These are phyloP conservation scores for Cyprinus carpio DNA, from an alignment of 2,113 vertebrate species.

Conservation along the genomic window DNA sequence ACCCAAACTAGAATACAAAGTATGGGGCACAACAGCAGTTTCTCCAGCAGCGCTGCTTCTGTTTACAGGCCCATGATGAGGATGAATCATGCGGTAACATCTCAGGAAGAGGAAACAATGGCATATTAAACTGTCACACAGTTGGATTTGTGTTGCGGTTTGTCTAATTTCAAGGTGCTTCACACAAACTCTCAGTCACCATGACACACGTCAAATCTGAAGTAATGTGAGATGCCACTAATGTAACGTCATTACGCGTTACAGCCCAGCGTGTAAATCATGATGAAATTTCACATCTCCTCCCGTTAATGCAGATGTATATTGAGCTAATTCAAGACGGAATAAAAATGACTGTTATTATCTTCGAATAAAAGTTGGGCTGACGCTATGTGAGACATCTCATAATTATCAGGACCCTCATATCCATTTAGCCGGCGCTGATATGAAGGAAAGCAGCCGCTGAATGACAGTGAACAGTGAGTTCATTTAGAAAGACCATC, in stretches of 20 bases:
- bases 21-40: neutral
- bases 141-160: neutral
- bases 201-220: conserved; percentile 42
- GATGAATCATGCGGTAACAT: neutral
- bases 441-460: conserved; percentile 79
- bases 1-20: neutral
- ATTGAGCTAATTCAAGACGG: conserved; percentile 49
- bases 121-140: neutral
- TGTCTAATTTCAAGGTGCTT: conserved; percentile 24
- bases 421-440: conserved; percentile 77
- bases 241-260: conserved; percentile 46
- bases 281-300: conserved; percentile 45
- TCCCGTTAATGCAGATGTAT: conserved; percentile 47
- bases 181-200: conserved; percentile 30
- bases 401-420: conserved; percentile 77
- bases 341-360: conserved; percentile 63
- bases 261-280: conserved; percentile 55
- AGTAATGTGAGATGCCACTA: conserved; percentile 48
- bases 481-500: conserved; percentile 72
- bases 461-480: conserved; percentile 76
- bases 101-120: neutral
- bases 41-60: neutral
- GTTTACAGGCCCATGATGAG: neutral
- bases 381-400: conserved; percentile 77
- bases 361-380: conserved; percentile 58